phyloP scores from a whole-genome alignment of 2,797 vertebrate species.

The Acipenser transmontanus region DNA sequence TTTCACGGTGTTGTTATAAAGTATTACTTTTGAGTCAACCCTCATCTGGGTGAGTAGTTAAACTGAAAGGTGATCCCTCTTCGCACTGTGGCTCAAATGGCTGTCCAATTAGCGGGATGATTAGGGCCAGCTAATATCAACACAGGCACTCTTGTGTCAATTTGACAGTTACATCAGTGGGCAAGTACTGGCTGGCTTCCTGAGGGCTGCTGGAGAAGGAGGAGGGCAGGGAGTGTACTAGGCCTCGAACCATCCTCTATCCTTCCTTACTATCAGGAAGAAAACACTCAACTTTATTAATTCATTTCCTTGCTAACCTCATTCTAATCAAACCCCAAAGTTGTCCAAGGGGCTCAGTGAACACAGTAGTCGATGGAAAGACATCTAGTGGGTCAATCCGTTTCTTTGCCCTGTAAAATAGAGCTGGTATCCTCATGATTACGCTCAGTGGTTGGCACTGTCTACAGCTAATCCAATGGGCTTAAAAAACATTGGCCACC shows the following conservation, averaged over 20 bases:
- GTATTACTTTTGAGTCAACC: conserved; percentile 70
- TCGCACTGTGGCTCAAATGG: conserved; percentile 41
- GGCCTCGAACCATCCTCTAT: neutral
- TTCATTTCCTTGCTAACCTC: no score
- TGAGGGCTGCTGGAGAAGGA: neutral
- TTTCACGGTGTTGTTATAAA: conserved; percentile 65
- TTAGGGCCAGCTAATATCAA: conserved; percentile 65
- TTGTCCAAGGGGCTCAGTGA: no score
- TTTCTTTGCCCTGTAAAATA: no score
- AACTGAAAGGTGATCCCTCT: conserved; percentile 59
- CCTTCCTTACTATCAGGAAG: neutral
- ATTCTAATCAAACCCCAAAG: no score
- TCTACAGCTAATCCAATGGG: neutral
- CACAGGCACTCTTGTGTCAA: conserved; percentile 44
- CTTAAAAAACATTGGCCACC: conserved; percentile 14
- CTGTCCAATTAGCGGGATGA: conserved; percentile 61
- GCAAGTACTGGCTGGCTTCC: conserved; percentile 17
- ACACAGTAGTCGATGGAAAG: no score
- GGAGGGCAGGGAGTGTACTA: neutral
- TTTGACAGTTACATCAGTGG: conserved; percentile 50
- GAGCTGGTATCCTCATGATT: no score
- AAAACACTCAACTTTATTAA: no score
- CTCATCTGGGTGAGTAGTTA: conserved; percentile 64
- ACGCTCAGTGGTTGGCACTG: conserved; percentile 3
- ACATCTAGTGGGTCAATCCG: no score